Percentiles rank a stretch among this genome's conserved stretches.
These are phyloP conservation scores for Erebia palarica DNA, from an alignment of 2,888 invertebrate species.

Conservation along the genomic window DNA sequence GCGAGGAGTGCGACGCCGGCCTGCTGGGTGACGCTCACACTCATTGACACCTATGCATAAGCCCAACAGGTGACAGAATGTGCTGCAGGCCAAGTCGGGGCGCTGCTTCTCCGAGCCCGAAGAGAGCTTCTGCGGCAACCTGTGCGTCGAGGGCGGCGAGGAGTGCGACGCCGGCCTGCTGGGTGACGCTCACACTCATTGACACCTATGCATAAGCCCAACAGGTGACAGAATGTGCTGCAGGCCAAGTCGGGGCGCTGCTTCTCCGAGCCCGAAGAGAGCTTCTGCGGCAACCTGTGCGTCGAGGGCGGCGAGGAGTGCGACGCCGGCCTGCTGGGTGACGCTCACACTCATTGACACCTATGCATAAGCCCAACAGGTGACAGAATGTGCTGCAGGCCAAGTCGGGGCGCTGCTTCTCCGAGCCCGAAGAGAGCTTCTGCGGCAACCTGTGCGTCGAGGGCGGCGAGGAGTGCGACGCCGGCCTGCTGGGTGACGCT, in stretches of 20 bases:
- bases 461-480: slow-evolving; percentile 98
- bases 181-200: slow-evolving; percentile 67
- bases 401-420: slow-evolving; percentile 95
- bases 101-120: slow-evolving; percentile 96
- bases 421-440: slow-evolving; percentile 96
- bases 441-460: slow-evolving; percentile 98
- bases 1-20: slow-evolving; percentile 98
- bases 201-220: too few relatives aligned
- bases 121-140: slow-evolving; percentile 97
- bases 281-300: slow-evolving; percentile 97
- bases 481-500: slow-evolving; percentile 89
- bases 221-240: too few relatives aligned
- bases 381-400: slow-evolving; percentile 96
- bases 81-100: slow-evolving; percentile 95
- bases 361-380: too few relatives aligned
- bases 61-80: too few relatives aligned
- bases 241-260: slow-evolving; percentile 95
- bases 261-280: slow-evolving; percentile 96
- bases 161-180: slow-evolving; percentile 97
- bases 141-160: slow-evolving; percentile 96
- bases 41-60: too few relatives aligned
- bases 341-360: neutral
- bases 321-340: slow-evolving; percentile 95
- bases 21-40: slow-evolving; percentile 83
- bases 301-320: slow-evolving; percentile 98